These are phyloP conservation scores for Papilio protenor DNA, from an alignment of 2,888 invertebrate species.

Conservation along the genomic window DNA sequence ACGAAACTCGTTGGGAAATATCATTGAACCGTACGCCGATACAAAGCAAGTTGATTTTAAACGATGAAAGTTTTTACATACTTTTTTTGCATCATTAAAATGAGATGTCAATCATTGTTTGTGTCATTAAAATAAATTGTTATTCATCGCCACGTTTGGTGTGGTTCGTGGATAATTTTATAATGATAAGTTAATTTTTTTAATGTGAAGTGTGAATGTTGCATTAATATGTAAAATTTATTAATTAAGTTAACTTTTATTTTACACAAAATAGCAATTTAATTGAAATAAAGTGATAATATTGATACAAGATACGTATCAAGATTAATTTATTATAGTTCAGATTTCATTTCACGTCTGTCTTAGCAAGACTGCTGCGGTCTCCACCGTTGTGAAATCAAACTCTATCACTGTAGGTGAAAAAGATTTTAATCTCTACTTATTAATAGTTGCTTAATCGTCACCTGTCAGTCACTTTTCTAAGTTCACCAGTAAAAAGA, in stretches of 20 bases:
- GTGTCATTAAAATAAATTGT: background rate
- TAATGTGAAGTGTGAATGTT: too few species aligned
- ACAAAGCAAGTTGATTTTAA: constrained; percentile 11
- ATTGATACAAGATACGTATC: too few species aligned
- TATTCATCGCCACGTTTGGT: background rate
- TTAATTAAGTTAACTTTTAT: background rate
- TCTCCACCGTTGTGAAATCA: too few species aligned
- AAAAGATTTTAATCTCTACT: too few species aligned
- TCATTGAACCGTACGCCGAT: constrained; percentile 29
- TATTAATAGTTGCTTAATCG: background rate
- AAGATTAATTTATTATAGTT: too few species aligned
- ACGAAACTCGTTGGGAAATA: constrained; percentile 38
- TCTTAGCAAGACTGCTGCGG: too few species aligned
- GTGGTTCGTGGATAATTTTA: background rate
- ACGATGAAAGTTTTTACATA: constrained; percentile 18
- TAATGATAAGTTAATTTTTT: background rate
- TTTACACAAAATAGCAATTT: background rate
- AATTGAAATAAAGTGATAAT: too few species aligned
- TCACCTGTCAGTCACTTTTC: constrained; percentile 26
- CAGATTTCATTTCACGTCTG: too few species aligned
- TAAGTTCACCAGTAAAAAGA: background rate
- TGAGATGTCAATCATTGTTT: background rate
- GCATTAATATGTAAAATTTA: background rate
- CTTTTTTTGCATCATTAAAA: background rate
- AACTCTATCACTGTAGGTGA: too few species aligned